Percentiles rank a stretch among this genome's conserved stretches.
phyloP scores from a whole-genome alignment of 1,140 invertebrate species.

The Dendrolimus punctatus region DNA sequence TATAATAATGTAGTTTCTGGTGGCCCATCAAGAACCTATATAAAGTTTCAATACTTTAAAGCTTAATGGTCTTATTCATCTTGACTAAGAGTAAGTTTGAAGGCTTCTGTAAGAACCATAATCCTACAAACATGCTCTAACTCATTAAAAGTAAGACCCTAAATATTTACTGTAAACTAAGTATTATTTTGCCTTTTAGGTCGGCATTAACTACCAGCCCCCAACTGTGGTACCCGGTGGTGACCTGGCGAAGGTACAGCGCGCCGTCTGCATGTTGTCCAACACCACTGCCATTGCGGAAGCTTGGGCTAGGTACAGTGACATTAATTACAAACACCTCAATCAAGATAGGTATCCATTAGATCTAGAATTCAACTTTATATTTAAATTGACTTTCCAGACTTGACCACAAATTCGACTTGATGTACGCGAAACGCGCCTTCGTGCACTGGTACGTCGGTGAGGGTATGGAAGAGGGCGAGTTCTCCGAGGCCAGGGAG shows the following conservation, averaged over 20 bases:
- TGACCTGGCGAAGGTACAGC: slow-evolving; percentile 88
- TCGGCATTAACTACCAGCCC: slow-evolving; percentile 88
- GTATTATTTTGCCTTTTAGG: slow-evolving; percentile 20
- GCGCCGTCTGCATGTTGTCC: slow-evolving; percentile 89
- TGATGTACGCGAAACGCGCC: slow-evolving; percentile 85
- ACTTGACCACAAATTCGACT: slow-evolving; percentile 86
- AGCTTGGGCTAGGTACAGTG: slow-evolving; percentile 79
- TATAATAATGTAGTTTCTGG: too few relatives aligned
- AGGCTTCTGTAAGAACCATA: too few relatives aligned
- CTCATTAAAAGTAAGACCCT: too few relatives aligned
- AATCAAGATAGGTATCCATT: too few relatives aligned
- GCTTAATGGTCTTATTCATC: too few relatives aligned
- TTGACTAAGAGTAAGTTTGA: too few relatives aligned
- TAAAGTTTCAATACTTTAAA: too few relatives aligned
- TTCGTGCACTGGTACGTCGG: slow-evolving; percentile 86
- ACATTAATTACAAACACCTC: background rate
- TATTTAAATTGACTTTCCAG: slow-evolving; percentile 34
- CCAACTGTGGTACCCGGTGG: slow-evolving; percentile 86
- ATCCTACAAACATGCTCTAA: too few relatives aligned
- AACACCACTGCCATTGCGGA: slow-evolving; percentile 78
- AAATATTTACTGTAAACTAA: too few relatives aligned
- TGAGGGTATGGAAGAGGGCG: slow-evolving; percentile 87
- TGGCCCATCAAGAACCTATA: too few relatives aligned
- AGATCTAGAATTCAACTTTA: too few relatives aligned
- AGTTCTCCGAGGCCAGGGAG: slow-evolving; percentile 89